Evolutionary conservation across 2,888 invertebrate genomes (phyloP).

Genomic region (Tetragonisca angustula): DNA sequence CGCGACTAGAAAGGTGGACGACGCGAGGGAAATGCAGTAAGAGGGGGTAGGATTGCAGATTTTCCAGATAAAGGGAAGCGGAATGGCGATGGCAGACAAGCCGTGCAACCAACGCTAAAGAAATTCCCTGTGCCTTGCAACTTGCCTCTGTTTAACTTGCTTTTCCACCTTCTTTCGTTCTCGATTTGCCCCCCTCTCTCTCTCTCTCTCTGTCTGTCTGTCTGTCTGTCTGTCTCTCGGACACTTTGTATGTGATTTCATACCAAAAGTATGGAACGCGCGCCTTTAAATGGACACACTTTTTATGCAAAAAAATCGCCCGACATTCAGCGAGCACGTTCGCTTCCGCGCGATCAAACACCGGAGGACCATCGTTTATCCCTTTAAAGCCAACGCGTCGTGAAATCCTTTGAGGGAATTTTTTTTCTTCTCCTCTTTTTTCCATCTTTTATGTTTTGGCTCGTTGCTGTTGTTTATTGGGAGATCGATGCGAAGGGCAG

Average conservation of each 20-base stretch:
- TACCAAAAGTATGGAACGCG: constrained; percentile 34
- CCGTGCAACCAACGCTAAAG: constrained; percentile 53
- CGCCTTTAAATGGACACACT: constrained; percentile 25
- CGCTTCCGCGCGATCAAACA: constrained; percentile 25
- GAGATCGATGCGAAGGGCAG: background rate
- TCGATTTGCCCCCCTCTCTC: background rate
- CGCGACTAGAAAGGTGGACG: constrained; percentile 67
- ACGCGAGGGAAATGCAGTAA: background rate
- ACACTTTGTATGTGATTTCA: background rate
- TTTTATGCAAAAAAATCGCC: constrained; percentile 20
- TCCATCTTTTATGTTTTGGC: background rate
- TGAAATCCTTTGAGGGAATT: constrained; percentile 10
- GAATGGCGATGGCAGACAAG: constrained; percentile 47
- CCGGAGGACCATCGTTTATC: background rate
- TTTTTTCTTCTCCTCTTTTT: background rate
- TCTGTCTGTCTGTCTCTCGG: background rate
- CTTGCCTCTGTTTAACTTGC: constrained; percentile 36
- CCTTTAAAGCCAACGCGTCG: constrained; percentile 8
- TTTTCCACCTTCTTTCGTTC: background rate
- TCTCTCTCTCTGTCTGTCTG: background rate
- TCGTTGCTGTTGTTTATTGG: background rate
- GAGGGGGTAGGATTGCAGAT: constrained; percentile 24
- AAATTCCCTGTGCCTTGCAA: constrained; percentile 49
- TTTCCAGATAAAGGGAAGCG: constrained; percentile 49
- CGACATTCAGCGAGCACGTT: background rate